Conservation (phyloP, 2,797 vertebrate genomes). For the Psittacula derbiana region DNA sequence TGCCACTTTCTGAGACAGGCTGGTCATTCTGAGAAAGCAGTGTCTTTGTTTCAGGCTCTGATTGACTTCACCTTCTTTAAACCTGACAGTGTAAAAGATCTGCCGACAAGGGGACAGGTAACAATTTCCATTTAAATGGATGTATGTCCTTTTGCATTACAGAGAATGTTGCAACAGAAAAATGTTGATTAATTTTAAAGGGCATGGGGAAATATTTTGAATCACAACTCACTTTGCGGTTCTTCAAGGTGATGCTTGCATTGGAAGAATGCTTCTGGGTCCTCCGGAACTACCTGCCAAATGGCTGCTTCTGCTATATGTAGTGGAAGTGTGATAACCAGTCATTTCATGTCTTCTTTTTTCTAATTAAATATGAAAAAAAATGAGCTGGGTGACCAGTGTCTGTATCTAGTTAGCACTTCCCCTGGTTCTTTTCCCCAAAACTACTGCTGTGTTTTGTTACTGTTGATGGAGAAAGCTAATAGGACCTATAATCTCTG, state of each 20-base stretch:
- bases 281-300: neutral
- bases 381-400: neutral
- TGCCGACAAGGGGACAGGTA: slow-evolving; percentile 82
- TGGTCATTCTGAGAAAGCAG: slow-evolving; percentile 86
- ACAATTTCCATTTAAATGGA: neutral
- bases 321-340: neutral
- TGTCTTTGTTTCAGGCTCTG: slow-evolving; percentile 90
- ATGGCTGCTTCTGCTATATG: neutral
- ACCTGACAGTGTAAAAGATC: slow-evolving; percentile 85
- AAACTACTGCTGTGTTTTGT: neutral
- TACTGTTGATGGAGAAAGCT: neutral
- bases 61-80: slow-evolving; percentile 88
- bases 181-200: neutral
- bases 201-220: neutral
- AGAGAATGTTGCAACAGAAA: neutral
- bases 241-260: neutral
- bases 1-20: slow-evolving; percentile 91
- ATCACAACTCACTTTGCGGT: neutral
- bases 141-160: neutral
- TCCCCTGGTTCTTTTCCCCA: neutral
- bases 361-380: neutral
- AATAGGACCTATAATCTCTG: neutral
- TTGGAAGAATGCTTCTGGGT: neutral
- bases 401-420: neutral
- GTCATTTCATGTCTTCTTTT: neutral